Conservation (phyloP, 2,888 invertebrate species). For the Sycophila texana region DNA sequence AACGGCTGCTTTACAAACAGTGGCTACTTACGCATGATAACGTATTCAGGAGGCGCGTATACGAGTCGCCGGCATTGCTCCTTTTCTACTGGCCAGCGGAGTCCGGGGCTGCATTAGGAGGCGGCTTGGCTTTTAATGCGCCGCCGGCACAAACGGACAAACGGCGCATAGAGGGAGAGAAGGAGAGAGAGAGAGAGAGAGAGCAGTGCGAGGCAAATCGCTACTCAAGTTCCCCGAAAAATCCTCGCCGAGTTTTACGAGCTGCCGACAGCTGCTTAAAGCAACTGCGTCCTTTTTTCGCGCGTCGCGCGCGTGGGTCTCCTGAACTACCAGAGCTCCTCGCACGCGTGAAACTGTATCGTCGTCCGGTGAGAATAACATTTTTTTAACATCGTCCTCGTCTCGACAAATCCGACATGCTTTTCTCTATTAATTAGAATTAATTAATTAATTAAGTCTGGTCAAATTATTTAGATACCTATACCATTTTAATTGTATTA, state of each 20-base stretch:
- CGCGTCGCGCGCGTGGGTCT: background rate
- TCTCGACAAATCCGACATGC: too few species aligned
- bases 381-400: background rate
- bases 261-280: constrained; percentile 48
- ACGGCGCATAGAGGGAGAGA: constrained; percentile 11
- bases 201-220: constrained; percentile 50
- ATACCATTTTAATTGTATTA: constrained; percentile 19
- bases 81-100: constrained; percentile 45
- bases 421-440: constrained; percentile 17
- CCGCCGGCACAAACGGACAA: background rate
- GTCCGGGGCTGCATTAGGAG: constrained; percentile 57
- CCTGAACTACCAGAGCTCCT: background rate
- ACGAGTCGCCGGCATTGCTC: constrained; percentile 50
- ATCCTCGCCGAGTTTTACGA: constrained; percentile 50
- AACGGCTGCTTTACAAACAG: constrained; percentile 65
- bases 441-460: constrained; percentile 33
- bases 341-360: background rate
- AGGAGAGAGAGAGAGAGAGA: constrained; percentile 22
- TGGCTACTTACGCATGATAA: constrained; percentile 66
- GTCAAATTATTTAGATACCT: constrained; percentile 14
- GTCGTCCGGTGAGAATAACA: background rate
- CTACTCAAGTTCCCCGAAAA: constrained; percentile 59
- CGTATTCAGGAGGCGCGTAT: constrained; percentile 62
- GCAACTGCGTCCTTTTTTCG: background rate
- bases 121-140: constrained; percentile 3